Evolutionary conservation across 2,113 vertebrate species (phyloP).

Genomic region (Macrotis lagotis): DNA sequence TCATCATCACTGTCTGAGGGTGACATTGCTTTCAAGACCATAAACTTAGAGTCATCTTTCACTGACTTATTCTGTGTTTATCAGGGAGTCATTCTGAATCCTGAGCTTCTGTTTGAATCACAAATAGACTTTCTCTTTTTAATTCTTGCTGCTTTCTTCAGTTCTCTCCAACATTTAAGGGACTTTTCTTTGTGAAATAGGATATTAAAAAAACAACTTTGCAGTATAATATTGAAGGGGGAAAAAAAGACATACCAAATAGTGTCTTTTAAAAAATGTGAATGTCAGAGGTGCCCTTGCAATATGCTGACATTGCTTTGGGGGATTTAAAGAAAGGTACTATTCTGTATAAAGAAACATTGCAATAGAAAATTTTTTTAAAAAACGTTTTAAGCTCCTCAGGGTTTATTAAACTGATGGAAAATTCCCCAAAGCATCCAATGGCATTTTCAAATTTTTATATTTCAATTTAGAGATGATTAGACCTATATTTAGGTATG

Average conservation of each 20-base stretch:
- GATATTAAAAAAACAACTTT: not conserved
- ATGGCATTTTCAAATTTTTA: constrained; percentile 16
- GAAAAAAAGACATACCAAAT: not conserved
- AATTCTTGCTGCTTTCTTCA: not conserved
- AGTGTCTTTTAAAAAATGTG: not conserved
- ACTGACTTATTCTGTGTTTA: not conserved
- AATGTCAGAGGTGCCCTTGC: not conserved
- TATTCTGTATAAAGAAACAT: not conserved
- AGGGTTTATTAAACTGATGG: not conserved
- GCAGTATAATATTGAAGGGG: not conserved
- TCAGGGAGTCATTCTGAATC: not conserved
- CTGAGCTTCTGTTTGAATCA: not conserved
- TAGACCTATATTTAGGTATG: not conserved
- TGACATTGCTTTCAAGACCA: not conserved
- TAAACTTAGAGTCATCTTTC: not conserved
- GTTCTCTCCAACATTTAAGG: not conserved
- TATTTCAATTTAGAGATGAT: constrained; percentile 18
- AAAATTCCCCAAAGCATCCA: not conserved
- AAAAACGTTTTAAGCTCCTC: not conserved
- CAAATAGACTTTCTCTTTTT: not conserved
- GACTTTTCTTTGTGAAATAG: not conserved
- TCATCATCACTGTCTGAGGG: not conserved
- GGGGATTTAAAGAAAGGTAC: constrained; percentile 21
- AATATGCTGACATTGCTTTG: not conserved
- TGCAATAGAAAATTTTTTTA: not conserved